These are phyloP conservation scores for Thaleichthys pacificus DNA, from an alignment of 2,797 vertebrate species.

Conservation along the genomic window DNA sequence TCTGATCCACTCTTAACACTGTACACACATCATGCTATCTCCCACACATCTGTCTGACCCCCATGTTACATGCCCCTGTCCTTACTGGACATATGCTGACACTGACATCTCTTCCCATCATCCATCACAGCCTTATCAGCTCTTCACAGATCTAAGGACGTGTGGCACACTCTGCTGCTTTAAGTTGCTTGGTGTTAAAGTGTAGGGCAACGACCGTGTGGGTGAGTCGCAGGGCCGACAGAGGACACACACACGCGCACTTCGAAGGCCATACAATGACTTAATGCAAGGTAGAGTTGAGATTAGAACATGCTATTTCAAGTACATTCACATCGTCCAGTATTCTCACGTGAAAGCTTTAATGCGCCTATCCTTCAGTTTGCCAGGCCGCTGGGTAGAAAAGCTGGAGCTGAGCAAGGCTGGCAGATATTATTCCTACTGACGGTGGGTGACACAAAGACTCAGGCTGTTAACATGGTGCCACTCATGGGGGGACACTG, in stretches of 20 bases:
- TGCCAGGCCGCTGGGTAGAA: not conserved
- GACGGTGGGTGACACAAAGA: conserved; percentile 20
- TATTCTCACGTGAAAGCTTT: too few relatives aligned
- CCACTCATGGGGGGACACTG: conserved; percentile 4
- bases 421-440: not conserved
- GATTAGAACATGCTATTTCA: not conserved
- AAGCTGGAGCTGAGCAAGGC: not conserved
- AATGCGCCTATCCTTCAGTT: not conserved
- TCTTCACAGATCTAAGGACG: not conserved
- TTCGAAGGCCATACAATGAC: conserved; percentile 32
- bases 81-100: not conserved
- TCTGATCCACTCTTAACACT: conserved; percentile 35
- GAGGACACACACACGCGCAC: conserved; percentile 16
- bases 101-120: not conserved
- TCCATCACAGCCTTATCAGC: not conserved
- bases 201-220: not conserved
- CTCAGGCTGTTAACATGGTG: conserved; percentile 44
- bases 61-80: not conserved
- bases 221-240: too few relatives aligned
- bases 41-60: not conserved
- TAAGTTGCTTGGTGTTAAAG: not conserved
- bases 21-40: conserved; percentile 23
- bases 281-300: not conserved
- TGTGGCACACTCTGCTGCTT: not conserved
- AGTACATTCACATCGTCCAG: too few relatives aligned